Base-by-base conservation (phyloP, 2,797 vertebrate species). In the Neosilurus hyrtlii region DNA sequence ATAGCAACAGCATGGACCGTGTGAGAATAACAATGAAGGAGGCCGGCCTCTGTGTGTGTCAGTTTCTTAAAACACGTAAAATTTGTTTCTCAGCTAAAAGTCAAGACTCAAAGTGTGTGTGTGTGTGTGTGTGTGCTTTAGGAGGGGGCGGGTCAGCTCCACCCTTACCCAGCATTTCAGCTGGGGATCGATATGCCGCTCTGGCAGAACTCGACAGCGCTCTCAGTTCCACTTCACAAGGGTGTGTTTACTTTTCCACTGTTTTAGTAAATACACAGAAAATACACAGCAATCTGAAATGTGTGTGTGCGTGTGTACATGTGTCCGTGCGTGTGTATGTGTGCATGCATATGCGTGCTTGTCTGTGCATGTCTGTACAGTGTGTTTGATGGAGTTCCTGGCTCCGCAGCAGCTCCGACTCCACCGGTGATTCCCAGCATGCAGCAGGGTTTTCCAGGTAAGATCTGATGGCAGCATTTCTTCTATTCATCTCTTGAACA, bases 361-460 rank as follows among this genome's bases (percentile, higher is more conserved):
- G 12, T 30, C 4, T 56, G 1, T 3, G 9, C 22, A 59, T 20
- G 12, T 10, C 37, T 43, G 37, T 43, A 43, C 54, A 96, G 90
- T 93, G 88, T 96, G 88, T 99, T 96, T 94, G 96, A 96, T 93
- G 95, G 96, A 74, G 95, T 95, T 72, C 93, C 96, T 1, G 95
- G 95, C 87, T 95, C 95, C 86, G 94, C 96, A 67, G 91, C 95
- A 83, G 93, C 95, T 84, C 96, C 96, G 91, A 94, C 95, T 84
- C 95, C 96, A 68, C 93, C 95, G 59, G 92, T 95, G 79, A 90
- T 96, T 91, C 95, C 96, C 49, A 26, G 24, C 66, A 96, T 96
- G 91, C 96, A 95, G 89, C 96, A 96, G 90, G 94, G 95, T 0
- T 99, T 96, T 93, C 95, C 95, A 96, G 96, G 97, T 99, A 90